phyloP scores from a whole-genome alignment of 2,113 vertebrate species.

The Cheilinus undulatus region DNA sequence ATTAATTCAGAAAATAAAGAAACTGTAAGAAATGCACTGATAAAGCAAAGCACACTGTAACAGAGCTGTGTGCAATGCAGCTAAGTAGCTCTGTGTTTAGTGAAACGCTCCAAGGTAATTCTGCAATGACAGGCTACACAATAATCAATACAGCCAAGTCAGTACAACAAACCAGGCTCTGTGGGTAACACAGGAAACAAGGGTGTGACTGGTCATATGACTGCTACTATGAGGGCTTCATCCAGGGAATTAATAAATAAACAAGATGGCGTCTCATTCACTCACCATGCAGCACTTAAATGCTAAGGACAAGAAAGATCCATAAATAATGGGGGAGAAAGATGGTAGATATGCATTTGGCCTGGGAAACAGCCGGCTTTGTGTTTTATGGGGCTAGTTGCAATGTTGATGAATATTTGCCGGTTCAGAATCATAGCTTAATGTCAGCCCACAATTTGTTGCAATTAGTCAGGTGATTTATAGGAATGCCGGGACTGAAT shows the following conservation, averaged over 20 bases:
- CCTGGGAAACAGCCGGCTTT: conserved; percentile 75
- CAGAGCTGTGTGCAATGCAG: conserved; percentile 7
- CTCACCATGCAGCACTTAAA: conserved; percentile 76
- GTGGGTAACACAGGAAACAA: conserved; percentile 60
- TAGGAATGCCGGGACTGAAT: conserved; percentile 78
- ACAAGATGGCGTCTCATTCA: conserved; percentile 76
- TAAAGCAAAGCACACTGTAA: conserved; percentile 6
- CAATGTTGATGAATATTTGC: conserved; percentile 87
- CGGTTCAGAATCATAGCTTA: conserved; percentile 86
- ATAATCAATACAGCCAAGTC: conserved; percentile 60
- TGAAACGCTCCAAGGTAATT: conserved; percentile 44
- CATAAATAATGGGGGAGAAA: conserved; percentile 80
- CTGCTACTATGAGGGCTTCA: conserved; percentile 52
- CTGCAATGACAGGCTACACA: conserved; percentile 47
- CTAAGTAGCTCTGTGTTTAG: conserved; percentile 22
- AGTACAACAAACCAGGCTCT: conserved; percentile 44
- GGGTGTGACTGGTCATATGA: conserved; percentile 57
- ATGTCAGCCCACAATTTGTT: conserved; percentile 86
- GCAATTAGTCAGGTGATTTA: conserved; percentile 86
- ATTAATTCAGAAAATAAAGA: conserved; percentile 19
- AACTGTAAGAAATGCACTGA: conserved; percentile 1
- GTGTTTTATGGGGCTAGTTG: conserved; percentile 82
- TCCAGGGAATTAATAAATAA: conserved; percentile 73
- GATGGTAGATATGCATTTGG: conserved; percentile 76
- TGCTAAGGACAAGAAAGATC: conserved; percentile 76